Conservation (phyloP, 2,797 vertebrate genomes). For the Diplodus puntazzo region DNA sequence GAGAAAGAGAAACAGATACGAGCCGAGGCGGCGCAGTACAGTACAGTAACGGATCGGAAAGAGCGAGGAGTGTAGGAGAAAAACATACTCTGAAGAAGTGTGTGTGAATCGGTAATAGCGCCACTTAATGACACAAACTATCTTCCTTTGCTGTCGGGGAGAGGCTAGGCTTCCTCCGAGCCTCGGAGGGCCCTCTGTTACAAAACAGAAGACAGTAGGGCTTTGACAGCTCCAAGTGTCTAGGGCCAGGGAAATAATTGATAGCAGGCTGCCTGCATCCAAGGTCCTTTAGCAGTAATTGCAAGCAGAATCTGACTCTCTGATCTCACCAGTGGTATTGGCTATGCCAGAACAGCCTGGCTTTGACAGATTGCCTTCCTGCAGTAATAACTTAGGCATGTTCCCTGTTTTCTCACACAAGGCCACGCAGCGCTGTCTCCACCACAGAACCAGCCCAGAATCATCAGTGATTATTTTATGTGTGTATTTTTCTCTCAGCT, state of each 20-base stretch:
- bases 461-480: conserved; percentile 90
- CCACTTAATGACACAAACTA: conserved; percentile 91
- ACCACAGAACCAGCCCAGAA: conserved; percentile 89
- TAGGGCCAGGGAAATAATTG: conserved; percentile 99
- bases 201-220: conserved; percentile 98
- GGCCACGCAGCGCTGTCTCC: conserved; percentile 89
- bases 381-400: conserved; percentile 99
- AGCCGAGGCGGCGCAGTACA: conserved; percentile 39
- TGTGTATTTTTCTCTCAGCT: conserved; percentile 82
- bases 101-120: conserved; percentile 93
- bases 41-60: conserved; percentile 68
- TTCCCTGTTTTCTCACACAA: conserved; percentile 93
- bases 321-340: conserved; percentile 99
- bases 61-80: conserved; percentile 69
- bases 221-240: conserved; percentile 98
- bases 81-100: conserved; percentile 79
- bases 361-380: conserved; percentile 99
- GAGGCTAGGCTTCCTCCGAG: conserved; percentile 78
- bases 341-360: conserved; percentile 95
- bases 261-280: conserved; percentile 98
- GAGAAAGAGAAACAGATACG: conserved; percentile 45
- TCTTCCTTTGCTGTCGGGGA: conserved; percentile 87
- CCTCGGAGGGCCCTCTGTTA: conserved; percentile 93
- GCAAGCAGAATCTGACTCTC: conserved; percentile 99
- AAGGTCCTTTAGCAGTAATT: conserved; percentile 99